Percentiles rank a stretch among this genome's conserved stretches.
Evolutionary conservation across 2,797 vertebrate genomes (phyloP).

Genomic region (Macrochelys suwanniensis): DNA sequence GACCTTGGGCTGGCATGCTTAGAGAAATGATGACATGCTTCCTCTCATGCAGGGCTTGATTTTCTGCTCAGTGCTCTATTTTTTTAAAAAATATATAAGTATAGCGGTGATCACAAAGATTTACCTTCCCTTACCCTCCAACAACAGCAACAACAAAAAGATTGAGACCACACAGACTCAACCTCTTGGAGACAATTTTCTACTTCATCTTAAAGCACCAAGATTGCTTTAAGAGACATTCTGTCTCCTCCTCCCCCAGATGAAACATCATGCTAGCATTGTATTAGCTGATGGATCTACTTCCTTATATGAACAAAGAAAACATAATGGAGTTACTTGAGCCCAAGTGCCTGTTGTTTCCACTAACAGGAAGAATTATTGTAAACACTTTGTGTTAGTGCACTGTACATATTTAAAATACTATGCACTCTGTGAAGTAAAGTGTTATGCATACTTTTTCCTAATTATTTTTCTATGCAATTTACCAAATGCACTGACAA

Average conservation of each 20-base stretch:
- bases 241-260: conserved; percentile 29
- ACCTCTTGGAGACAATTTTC: conserved; percentile 39
- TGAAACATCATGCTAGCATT: conserved; percentile 31
- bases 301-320: conserved; percentile 24
- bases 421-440: neutral
- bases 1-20: neutral
- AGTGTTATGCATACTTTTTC: neutral
- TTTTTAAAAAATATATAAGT: conserved; percentile 27
- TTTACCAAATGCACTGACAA: neutral
- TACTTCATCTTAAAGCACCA: conserved; percentile 30
- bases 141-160: neutral
- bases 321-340: conserved; percentile 50
- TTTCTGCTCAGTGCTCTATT: neutral
- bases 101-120: conserved; percentile 3
- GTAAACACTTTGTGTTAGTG: neutral
- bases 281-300: conserved; percentile 52
- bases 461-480: neutral
- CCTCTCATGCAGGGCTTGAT: neutral
- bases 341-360: conserved; percentile 25
- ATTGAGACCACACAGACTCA: conserved; percentile 51
- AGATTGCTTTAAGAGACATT: conserved; percentile 59
- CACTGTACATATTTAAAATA: neutral
- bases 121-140: conserved; percentile 37
- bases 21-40: neutral
- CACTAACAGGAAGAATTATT: neutral